A percentile compares a stretch with the other conserved stretches of the same genome.
These are phyloP conservation scores for Cyclopterus lumpus DNA, from an alignment of 2,797 vertebrate genomes.

Conservation along the genomic window DNA sequence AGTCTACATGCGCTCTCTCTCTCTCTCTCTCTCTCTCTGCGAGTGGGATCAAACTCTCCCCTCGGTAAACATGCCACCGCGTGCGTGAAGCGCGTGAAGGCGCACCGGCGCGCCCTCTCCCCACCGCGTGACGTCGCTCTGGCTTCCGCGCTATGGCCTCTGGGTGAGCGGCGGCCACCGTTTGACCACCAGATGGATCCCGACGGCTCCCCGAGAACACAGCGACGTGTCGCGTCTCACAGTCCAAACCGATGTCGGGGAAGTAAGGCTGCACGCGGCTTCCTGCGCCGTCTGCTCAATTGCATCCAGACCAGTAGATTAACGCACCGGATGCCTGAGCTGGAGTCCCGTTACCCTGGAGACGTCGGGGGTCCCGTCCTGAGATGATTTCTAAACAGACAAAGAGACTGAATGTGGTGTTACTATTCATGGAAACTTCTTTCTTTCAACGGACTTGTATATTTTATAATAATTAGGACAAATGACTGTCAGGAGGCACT, in stretches of 20 bases:
- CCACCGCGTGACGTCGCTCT: conserved; percentile 65
- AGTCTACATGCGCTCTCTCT: conserved; percentile 52
- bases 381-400: conserved; percentile 51
- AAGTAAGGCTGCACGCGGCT: conserved; percentile 1
- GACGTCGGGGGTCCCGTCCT: conserved; percentile 58
- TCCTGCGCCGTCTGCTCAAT: conserved; percentile 41
- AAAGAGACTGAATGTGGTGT: conserved; percentile 52
- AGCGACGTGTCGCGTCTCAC: background rate
- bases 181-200: conserved; percentile 1
- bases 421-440: conserved; percentile 62
- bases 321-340: conserved; percentile 69
- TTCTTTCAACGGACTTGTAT: background rate
- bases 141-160: conserved; percentile 13
- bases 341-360: conserved; percentile 74
- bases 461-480: background rate
- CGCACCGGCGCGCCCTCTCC: conserved; percentile 63
- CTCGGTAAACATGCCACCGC: conserved; percentile 45
- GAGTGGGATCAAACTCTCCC: conserved; percentile 37
- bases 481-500: background rate
- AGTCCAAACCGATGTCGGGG: background rate
- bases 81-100: conserved; percentile 27
- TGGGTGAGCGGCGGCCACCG: background rate
- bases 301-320: conserved; percentile 51
- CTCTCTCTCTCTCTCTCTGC: too few species aligned
- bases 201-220: background rate